phyloP scores from a whole-genome alignment of 2,113 vertebrate species.

The Coptodon rendalli region DNA sequence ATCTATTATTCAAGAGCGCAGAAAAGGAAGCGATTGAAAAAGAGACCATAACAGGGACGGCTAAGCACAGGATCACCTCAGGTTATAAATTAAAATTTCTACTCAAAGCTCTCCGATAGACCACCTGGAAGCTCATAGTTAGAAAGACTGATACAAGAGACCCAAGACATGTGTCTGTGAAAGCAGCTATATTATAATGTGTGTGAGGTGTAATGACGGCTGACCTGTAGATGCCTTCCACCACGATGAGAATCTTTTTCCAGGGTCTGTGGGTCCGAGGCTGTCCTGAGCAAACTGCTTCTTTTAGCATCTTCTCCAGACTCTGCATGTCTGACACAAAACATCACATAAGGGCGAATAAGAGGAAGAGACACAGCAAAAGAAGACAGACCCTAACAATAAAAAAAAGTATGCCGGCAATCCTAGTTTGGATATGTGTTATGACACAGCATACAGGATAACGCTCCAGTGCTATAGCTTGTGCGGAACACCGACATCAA shows the following conservation, averaged over 20 bases:
- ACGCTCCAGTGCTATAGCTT: background rate
- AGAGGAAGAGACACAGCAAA: background rate
- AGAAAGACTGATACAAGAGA: background rate
- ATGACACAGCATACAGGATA: background rate
- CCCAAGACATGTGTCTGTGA: background rate
- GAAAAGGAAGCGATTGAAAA: constrained; percentile 29
- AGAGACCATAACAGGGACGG: constrained; percentile 23
- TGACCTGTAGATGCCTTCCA: constrained; percentile 94
- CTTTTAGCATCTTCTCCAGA: constrained; percentile 83
- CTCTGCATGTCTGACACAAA: constrained; percentile 79
- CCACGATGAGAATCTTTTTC: constrained; percentile 93
- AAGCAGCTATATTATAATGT: background rate
- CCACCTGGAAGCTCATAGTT: background rate
- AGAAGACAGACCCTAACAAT: background rate
- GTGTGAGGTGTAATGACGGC: background rate
- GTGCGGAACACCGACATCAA: background rate
- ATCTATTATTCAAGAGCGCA: constrained; percentile 17
- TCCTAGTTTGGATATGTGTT: background rate
- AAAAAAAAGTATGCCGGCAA: background rate
- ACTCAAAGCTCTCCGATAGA: background rate
- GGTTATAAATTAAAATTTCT: constrained; percentile 35
- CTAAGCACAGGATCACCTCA: constrained; percentile 21
- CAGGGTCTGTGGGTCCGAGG: constrained; percentile 85
- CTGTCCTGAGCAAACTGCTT: constrained; percentile 83
- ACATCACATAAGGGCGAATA: background rate